Evolutionary conservation across 2,888 invertebrate species (phyloP).

Genomic region (Tromatobia lineatoria): DNA sequence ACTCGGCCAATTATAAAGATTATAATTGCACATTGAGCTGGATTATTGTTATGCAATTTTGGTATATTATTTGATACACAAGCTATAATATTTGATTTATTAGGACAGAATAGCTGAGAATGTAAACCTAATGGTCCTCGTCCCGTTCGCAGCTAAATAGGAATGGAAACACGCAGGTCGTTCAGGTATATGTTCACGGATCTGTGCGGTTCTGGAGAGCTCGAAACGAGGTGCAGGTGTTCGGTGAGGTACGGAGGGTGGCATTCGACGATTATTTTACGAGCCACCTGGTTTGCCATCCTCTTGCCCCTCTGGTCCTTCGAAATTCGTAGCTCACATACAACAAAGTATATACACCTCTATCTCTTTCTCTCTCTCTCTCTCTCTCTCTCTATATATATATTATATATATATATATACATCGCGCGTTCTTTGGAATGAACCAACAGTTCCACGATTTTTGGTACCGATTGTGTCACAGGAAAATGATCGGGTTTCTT

Average conservation of each 20-base stretch:
- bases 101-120: constrained; percentile 7
- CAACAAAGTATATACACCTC: background rate
- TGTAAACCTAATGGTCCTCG: background rate
- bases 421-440: constrained; percentile 34
- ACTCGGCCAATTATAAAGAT: background rate
- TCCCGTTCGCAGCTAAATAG: constrained; percentile 23
- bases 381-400: too few relatives aligned
- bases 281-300: constrained; percentile 76
- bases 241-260: constrained; percentile 70
- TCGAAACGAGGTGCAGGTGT: constrained; percentile 74
- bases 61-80: background rate
- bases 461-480: constrained; percentile 28
- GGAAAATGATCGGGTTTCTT: constrained; percentile 34
- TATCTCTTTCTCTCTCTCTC: too few relatives aligned
- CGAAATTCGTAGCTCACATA: constrained; percentile 43
- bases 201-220: constrained; percentile 39
- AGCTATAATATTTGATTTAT: constrained; percentile 22
- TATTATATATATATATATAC: background rate
- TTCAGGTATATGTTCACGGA: constrained; percentile 31
- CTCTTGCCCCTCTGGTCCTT: constrained; percentile 37
- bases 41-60: background rate
- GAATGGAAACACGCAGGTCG: constrained; percentile 6
- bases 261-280: constrained; percentile 76
- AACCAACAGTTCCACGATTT: constrained; percentile 42
- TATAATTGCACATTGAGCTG: background rate